A percentile compares a stretch with the other conserved stretches of the same genome.
phyloP scores from a whole-genome alignment of 1,140 invertebrate species.

The Pogonognathellus flavescens region DNA sequence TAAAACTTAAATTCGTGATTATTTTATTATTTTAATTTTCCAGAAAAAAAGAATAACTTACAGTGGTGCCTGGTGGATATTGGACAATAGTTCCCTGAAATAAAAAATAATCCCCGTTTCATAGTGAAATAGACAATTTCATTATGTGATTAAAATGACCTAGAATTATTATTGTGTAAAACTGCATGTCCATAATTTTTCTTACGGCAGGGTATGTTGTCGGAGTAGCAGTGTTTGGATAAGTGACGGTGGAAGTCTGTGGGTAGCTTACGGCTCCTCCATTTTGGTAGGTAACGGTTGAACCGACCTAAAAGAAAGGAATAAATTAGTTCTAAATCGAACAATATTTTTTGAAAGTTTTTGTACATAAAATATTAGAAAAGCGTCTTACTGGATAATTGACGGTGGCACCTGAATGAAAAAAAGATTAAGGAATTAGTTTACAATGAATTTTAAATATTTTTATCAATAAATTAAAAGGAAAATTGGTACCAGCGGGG shows the following conservation, averaged over 20 bases:
- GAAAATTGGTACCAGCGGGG: neutral
- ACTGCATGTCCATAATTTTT: no score
- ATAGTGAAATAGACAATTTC: no score
- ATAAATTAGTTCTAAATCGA: neutral
- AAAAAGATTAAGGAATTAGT: no score
- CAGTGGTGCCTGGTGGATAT: neutral
- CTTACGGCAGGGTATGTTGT: conserved; percentile 12
- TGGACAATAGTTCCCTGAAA: neutral
- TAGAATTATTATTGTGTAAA: neutral
- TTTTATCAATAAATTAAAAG: no score
- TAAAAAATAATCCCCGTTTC: neutral
- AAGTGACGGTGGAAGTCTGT: neutral
- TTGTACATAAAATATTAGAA: neutral
- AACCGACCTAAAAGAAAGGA: neutral
- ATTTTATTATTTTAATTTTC: no score
- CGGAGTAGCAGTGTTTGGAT: neutral
- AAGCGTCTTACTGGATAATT: conserved; percentile 5
- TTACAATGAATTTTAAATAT: no score
- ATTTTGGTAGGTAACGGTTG: conserved; percentile 6
- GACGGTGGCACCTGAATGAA: neutral
- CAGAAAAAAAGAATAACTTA: no score
- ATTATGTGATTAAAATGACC: neutral
- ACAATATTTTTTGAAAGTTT: neutral
- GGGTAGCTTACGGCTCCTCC: neutral
- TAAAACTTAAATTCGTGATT: no score